Evolutionary conservation across 2,113 vertebrate species (phyloP).

Genomic region (Camelus dromedarius): DNA sequence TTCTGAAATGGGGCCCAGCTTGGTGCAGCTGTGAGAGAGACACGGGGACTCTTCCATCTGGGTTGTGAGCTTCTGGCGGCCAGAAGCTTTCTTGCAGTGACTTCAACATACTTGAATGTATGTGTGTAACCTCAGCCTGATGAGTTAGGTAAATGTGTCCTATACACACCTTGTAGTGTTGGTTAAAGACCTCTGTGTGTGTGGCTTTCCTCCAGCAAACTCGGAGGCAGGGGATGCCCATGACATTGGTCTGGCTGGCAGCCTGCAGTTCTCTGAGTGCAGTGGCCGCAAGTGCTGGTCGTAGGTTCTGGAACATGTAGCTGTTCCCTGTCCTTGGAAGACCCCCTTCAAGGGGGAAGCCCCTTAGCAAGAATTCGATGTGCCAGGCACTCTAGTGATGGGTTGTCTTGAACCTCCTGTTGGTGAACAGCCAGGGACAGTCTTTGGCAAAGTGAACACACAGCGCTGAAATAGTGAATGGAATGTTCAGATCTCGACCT

Average conservation of each 20-base stretch:
- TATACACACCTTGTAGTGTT: background rate
- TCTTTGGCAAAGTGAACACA: background rate
- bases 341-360: background rate
- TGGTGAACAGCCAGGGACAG: background rate
- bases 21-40: background rate
- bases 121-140: fast-evolving
- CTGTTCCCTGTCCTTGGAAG: background rate
- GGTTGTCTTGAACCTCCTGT: background rate
- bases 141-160: background rate
- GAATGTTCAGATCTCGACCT: background rate
- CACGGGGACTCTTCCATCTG: background rate
- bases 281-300: background rate
- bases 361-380: background rate
- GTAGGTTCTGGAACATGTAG: background rate
- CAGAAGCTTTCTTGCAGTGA: background rate
- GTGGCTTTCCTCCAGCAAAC: background rate
- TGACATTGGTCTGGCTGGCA: background rate
- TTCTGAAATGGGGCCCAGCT: background rate
- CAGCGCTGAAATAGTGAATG: background rate
- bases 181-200: background rate
- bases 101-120: background rate
- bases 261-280: background rate
- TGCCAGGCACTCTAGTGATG: background rate
- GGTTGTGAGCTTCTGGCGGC: background rate
- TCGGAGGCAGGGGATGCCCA: background rate